Evolutionary conservation across 2,888 invertebrate species (phyloP), one percentile per base, ranked within the genome.

Genomic region (Noctua janthe): DNA sequence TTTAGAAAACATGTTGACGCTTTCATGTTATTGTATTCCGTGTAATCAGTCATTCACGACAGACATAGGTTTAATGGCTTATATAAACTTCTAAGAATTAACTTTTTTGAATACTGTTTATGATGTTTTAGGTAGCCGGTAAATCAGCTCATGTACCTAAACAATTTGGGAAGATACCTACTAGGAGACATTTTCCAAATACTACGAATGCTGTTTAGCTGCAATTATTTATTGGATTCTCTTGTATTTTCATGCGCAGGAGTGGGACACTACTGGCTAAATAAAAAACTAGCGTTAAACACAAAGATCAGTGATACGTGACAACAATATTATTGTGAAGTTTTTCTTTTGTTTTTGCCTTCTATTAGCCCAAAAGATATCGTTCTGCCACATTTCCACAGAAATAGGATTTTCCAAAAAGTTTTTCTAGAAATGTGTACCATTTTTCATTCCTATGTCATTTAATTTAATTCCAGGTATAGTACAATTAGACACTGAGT

Each of bases 31-130:
- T 49, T 64, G 67, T 67, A 35, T 67, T 78, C 66, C n/a, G 29
- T 71, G 29, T 73, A 74, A 83, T 82, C 82, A 71, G 82, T 85
- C 81, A 67, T 85, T 85, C 59, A 35, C 85, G 39, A 83, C 49
- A 49, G 70, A 77, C 64, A 20, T 56, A 47, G 69, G 47, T 47
- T 47, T 56, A 51, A 39, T 71, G n/a, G 39, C 67, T 78, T 81
- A 79, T 69, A 47, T 69, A 62, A 62, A 59, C 59, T 54, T 78
- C 56, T 84, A 51, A 54, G 67, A 71, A 82, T 47, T 59, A 62
- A 82, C 7, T 51, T 51, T 82, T 51, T 82, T n/a, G 13, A 1
- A 66, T 20, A 69, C 69, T 8, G 69, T 69, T 69, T 47, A 47
- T 4, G 1, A 69, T 47, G 67, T n/a, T 47, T 29, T 17, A 20